Evolutionary conservation across 53 echinoderm and acorn worm species (phyloP), one percentile per base, ranked within the genome.

Genomic region (Mesocentrotus franciscanus): DNA sequence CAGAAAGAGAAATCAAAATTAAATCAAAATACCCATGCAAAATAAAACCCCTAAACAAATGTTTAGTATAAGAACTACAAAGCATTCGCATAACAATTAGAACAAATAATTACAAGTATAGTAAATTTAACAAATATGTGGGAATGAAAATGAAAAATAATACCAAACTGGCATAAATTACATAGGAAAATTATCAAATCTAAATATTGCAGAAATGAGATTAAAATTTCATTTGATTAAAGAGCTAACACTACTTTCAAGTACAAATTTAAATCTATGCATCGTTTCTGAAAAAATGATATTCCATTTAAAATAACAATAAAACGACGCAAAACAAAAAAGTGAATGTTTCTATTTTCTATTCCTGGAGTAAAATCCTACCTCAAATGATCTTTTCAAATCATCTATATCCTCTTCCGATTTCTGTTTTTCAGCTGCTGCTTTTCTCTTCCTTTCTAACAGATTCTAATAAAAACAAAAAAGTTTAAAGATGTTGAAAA

Each of bases 341-440:
- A 17, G 18, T 10, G 16, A 18, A 81, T 18, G 9, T 81, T 18
- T 20, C 64, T 64, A 64, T 64, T 64, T 20, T 64, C 20, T 64
- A 64, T 81, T 42, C 22, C 17, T 57, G 29, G n/a, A 87, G 56
- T 58, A 10, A 2, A 57, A 87, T 87, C 96, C 78, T 18, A 99
- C 99, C 99, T 99, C 99, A 95, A 96, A 98, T 39, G 96, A 95
- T 90, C 95, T 98, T 93, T 99, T 99, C 71, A 99, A 30, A 42
- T 99, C 99, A 71, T 99, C 98, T 91, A 98, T 93, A 78, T 99
- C 99, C 39, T 98, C 96, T 24, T 98, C 97, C 57, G 97, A 94
- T 95, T 96, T 96, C 95, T 98, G 98, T 55, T 99, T 99, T 34
- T 99, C 99, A 61, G 75, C 92, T 26, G 96, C 95, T 27, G 98